Evolutionary conservation across 2,797 vertebrate species (phyloP).

Genomic region (Halcyon smyrnensis): DNA sequence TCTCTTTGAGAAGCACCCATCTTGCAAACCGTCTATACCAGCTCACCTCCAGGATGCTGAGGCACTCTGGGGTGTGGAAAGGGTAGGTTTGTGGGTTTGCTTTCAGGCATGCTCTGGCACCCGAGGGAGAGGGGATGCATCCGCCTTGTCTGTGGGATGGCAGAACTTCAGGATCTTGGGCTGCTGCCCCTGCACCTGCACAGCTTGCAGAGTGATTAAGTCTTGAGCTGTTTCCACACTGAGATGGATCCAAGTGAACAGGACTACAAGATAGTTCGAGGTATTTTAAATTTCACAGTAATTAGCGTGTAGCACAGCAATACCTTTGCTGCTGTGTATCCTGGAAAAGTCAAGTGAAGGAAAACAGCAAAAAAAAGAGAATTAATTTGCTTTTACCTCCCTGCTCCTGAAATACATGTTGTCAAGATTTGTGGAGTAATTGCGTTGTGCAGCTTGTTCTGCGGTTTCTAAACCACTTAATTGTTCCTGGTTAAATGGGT

Average conservation of each 20-base stretch:
- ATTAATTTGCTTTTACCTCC: background rate
- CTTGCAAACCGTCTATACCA: background rate
- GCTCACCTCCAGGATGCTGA: background rate
- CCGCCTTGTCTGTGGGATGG: rapidly evolving
- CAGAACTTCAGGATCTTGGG: background rate
- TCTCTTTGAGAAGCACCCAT: background rate
- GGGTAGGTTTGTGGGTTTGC: background rate
- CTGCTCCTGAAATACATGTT: background rate
- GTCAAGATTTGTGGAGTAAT: background rate
- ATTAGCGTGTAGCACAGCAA: rapidly evolving
- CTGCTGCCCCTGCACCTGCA: background rate
- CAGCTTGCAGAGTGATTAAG: rapidly evolving
- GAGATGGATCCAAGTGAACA: background rate
- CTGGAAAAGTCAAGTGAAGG: background rate
- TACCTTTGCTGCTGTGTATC: background rate
- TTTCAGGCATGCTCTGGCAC: background rate
- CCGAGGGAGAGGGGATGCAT: rapidly evolving
- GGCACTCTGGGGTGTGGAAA: background rate
- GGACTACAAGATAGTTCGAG: background rate
- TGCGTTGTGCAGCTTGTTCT: background rate
- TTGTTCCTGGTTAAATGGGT: slow-evolving; percentile 63
- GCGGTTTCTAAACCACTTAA: slow-evolving; percentile 28
- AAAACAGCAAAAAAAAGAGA: background rate
- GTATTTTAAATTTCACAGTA: background rate
- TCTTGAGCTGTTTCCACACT: background rate